Conservation (phyloP, 1,140 invertebrate genomes). For the Caenorhabditis latens region DNA sequence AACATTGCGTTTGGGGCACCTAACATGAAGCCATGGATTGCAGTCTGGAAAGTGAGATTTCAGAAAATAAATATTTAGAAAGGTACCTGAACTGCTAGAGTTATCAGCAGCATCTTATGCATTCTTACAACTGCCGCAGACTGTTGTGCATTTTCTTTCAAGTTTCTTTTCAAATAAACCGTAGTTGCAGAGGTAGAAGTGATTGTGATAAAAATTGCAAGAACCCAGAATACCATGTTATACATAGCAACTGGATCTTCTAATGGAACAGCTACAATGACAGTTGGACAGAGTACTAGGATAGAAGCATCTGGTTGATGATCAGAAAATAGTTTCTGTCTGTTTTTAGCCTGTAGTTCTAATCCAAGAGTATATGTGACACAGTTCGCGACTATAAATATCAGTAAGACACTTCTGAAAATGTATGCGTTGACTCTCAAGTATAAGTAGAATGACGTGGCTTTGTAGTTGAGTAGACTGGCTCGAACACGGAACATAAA, state of each 20-base stretch:
- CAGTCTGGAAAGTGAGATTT: not conserved
- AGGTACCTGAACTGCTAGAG: not conserved
- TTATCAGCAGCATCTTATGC: constrained; percentile 15
- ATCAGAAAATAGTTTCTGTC: not conserved
- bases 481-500: constrained; percentile 25
- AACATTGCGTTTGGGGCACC: not conserved
- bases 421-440: not conserved
- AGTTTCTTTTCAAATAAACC: not conserved
- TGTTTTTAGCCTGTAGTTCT: not conserved
- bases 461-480: not conserved
- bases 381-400: not conserved
- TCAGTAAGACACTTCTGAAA: not conserved
- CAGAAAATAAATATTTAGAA: not conserved
- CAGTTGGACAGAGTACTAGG: not conserved
- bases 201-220: not conserved
- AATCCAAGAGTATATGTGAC: not conserved
- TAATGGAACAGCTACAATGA: constrained; percentile 9
- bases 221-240: not conserved
- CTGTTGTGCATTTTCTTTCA: constrained; percentile 5
- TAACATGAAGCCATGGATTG: constrained; percentile 1
- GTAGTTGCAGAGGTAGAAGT: not conserved
- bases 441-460: not conserved
- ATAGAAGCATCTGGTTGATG: not conserved
- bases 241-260: not conserved
- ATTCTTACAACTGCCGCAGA: constrained; percentile 9